Conservation (phyloP, 1,140 invertebrate genomes). For the Cherax quadricarinatus region DNA sequence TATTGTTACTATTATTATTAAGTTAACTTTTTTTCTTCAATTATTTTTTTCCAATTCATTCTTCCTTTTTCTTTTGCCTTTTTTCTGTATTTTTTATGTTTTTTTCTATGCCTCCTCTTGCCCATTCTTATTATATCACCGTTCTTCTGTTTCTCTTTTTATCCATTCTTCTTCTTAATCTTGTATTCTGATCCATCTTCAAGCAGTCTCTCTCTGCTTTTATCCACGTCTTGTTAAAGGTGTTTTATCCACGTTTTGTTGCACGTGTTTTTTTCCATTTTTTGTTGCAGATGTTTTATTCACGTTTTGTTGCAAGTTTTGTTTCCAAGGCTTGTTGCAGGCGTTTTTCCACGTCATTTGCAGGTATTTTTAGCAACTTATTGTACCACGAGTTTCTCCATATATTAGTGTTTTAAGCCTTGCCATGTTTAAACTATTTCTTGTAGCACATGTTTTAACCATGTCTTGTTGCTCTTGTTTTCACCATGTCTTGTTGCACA, state of each 20-base stretch:
- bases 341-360: too few species aligned
- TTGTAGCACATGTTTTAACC: too few species aligned
- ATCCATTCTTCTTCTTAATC: neutral
- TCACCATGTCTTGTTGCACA: too few species aligned
- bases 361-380: too few species aligned
- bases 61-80: neutral
- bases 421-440: too few species aligned
- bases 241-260: neutral
- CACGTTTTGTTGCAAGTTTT: too few species aligned
- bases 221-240: neutral
- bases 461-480: too few species aligned
- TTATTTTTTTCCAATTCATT: neutral
- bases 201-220: neutral
- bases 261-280: neutral
- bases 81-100: neutral
- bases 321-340: too few species aligned
- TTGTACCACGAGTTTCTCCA: too few species aligned
- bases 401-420: too few species aligned
- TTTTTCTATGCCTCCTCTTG: neutral
- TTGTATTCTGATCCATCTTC: neutral
- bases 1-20: neutral
- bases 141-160: neutral
- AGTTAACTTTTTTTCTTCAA: neutral
- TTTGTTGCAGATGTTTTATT: too few species aligned
- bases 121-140: neutral